Base-by-base conservation (phyloP, 1,140 invertebrate species). In the Odontomachus brunneus region DNA sequence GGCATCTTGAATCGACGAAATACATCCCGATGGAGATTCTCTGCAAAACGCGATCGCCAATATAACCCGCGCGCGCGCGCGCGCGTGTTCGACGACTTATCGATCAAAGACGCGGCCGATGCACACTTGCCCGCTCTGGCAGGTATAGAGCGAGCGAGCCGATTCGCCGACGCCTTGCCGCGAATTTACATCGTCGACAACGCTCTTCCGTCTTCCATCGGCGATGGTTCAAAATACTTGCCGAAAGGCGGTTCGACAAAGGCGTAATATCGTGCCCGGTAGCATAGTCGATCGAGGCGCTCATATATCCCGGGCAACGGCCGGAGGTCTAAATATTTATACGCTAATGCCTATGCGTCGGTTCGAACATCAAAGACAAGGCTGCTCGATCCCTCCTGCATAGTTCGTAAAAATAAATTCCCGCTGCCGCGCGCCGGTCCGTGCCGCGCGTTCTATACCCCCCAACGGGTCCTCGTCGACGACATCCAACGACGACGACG, bases 361-460 rank as follows among this genome's bases (percentile, higher is more conserved):
- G 83, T 89, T 89, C 87, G 86, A 92, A 93, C 92, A 92, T 93
- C 92, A 93, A 93, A 93, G 92, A 89, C 88, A 74, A 82, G 80
- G 59, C 89, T 60, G 59, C 33, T 51, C 65, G 86, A 86, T 84
- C 89, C 83, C 88, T 84, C 84, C 87, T 88, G 88, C 89, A 88
- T 90, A 90, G 88, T 92, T 90, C 88, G 89, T 93, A 89, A 92
- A 93, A 93, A 93, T 93, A 93, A 91, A 93, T 93, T 92, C 91
- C 81, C 88, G 74, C 51, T 73, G 71, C 57, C 83, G 78, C 59
- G 75, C 17, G 65, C 83, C 33, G 60, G 66, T 82, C 76, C 66
- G 65, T 11, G 49, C 84, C 22, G 12, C 24, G 66, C 48, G 9
- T 44, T 76, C 78, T 62, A 60, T 48, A 84, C 63, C 82, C 65